These are phyloP conservation scores for Aspiorhynchus laticeps DNA, from an alignment of 2,113 vertebrate species.

Conservation along the genomic window DNA sequence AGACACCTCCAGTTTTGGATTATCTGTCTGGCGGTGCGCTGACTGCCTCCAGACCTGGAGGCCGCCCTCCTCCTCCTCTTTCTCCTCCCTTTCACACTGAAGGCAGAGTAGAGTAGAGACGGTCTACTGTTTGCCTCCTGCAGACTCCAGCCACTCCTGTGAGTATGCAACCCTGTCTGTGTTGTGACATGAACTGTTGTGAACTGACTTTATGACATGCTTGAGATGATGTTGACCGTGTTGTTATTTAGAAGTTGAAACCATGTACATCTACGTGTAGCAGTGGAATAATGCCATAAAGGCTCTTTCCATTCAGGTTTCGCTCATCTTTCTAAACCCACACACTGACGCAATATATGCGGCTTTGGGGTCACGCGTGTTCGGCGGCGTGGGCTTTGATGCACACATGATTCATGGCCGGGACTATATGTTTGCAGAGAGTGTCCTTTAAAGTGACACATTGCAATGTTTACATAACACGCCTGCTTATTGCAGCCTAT, in stretches of 20 bases:
- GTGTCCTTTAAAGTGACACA: slow-evolving; percentile 17
- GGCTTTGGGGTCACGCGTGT: slow-evolving; percentile 22
- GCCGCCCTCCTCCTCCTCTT: slow-evolving; percentile 41
- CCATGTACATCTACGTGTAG: not conserved
- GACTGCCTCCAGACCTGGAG: slow-evolving; percentile 53
- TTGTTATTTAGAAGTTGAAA: not conserved
- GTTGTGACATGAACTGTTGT: slow-evolving; percentile 36
- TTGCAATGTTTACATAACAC: slow-evolving; percentile 61
- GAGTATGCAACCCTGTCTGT: slow-evolving; percentile 42
- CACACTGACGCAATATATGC: slow-evolving; percentile 15
- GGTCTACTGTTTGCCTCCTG: slow-evolving; percentile 40
- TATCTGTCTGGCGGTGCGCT: slow-evolving; percentile 42
- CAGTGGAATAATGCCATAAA: not conserved
- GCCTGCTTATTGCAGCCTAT: slow-evolving; percentile 57
- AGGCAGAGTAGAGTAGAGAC: slow-evolving; percentile 42
- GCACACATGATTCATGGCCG: not conserved
- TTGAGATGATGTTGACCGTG: not conserved
- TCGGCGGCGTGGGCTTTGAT: slow-evolving; percentile 1
- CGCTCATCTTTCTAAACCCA: slow-evolving; percentile 10
- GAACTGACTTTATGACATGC: not conserved
- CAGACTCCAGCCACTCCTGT: slow-evolving; percentile 47
- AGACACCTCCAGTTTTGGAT: slow-evolving; percentile 55
- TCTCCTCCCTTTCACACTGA: slow-evolving; percentile 33
- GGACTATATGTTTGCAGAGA: not conserved
- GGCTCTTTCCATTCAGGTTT: slow-evolving; percentile 5